These are phyloP conservation scores for Loris lydekkerianus DNA, from an alignment of 2,797 vertebrate species.

Conservation along the genomic window DNA sequence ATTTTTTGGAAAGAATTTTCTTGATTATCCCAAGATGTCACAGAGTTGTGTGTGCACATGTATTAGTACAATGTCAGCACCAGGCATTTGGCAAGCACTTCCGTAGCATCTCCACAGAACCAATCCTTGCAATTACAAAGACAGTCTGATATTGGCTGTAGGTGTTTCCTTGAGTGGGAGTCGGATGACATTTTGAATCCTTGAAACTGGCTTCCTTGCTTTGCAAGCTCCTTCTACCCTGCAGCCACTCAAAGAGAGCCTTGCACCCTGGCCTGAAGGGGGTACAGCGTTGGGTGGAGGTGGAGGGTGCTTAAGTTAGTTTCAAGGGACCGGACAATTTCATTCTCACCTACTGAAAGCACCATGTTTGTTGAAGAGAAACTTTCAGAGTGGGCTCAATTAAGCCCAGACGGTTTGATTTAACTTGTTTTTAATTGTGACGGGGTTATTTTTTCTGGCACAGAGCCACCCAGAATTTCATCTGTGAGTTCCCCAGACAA, in stretches of 20 bases:
- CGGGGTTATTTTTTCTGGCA: slow-evolving; percentile 87
- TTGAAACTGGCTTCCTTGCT: slow-evolving; percentile 20
- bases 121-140: background rate
- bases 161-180: slow-evolving; percentile 7
- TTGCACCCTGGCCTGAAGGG: slow-evolving; percentile 27
- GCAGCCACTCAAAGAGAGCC: background rate
- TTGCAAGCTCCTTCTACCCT: slow-evolving; percentile 28
- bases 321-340: slow-evolving; percentile 86
- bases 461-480: slow-evolving; percentile 76
- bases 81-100: background rate
- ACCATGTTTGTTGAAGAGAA: slow-evolving; percentile 84
- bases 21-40: background rate
- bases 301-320: slow-evolving; percentile 65
- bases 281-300: slow-evolving; percentile 1
- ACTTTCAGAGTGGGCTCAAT: slow-evolving; percentile 83
- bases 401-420: slow-evolving; percentile 87
- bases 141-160: background rate
- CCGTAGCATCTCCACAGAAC: background rate
- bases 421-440: slow-evolving; percentile 86
- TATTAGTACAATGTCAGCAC: slow-evolving; percentile 7
- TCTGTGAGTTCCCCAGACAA: slow-evolving; percentile 73
- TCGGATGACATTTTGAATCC: slow-evolving; percentile 49
- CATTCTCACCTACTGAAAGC: slow-evolving; percentile 89
- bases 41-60: background rate
- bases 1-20: slow-evolving; percentile 15